Conservation (phyloP, 2,797 vertebrate species). For the Sitta carolinensis region DNA sequence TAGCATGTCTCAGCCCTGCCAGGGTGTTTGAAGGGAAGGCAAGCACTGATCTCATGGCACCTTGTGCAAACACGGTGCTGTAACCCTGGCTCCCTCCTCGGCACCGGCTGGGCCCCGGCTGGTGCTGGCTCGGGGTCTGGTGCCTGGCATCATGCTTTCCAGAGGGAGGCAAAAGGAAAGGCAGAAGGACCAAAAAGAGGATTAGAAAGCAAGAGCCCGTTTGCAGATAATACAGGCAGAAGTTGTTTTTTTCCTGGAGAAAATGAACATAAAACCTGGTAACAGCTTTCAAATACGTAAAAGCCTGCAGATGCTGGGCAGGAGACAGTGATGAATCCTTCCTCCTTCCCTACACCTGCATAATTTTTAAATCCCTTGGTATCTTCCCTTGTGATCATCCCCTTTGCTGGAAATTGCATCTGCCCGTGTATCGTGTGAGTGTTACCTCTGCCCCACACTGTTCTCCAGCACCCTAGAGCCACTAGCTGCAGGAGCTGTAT, state of each 20-base stretch:
- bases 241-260: background rate
- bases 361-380: background rate
- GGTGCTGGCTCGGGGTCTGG: fast-evolving
- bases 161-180: background rate
- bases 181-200: background rate
- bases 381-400: background rate
- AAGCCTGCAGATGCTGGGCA: background rate
- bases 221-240: background rate
- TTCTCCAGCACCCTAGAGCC: background rate
- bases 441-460: fast-evolving
- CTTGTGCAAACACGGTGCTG: background rate
- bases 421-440: fast-evolving
- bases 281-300: background rate
- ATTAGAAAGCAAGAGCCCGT: background rate
- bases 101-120: background rate
- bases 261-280: fast-evolving
- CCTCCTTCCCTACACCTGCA: background rate
- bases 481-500: background rate
- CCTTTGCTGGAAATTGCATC: background rate
- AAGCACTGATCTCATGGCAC: background rate
- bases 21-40: background rate
- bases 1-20: background rate
- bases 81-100: background rate
- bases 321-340: background rate
- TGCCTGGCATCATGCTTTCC: fast-evolving